Base-by-base conservation (phyloP, 1,140 invertebrate species). In the Euwallacea similis region DNA sequence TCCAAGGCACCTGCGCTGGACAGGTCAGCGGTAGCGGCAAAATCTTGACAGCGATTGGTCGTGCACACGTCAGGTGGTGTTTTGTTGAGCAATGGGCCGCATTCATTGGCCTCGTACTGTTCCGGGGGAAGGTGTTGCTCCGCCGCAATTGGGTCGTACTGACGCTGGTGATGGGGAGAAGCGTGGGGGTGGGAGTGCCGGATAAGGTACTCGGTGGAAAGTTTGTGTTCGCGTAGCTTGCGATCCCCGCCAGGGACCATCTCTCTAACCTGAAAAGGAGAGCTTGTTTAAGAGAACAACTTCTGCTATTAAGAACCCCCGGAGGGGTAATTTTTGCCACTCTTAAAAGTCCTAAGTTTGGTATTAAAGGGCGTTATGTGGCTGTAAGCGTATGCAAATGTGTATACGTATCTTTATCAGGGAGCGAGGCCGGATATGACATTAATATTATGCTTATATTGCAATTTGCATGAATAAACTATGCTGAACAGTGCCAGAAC, bases 181-280 rank as follows among this genome's bases (percentile, higher is more conserved):
- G 59, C 44, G 33, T 58, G 65, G 7, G 69, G 64, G 10, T 69
- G 70, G 4, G 75, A 63, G 58, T 79, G 80, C 11, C 76, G 73
- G 21, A 80, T 76, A 15, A 80, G 71, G 66, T 77, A 81, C 64
- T 82, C 81, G 54, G 66, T 75, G 42, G 77, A 77, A 15, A 80
- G 73, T 46, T 83, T 82, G 63, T 87, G 86, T 73, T 86, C 86
- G 9, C 85, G 81, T 16, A 87, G 78, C 76, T 87, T 87, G 50
- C 87, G 77, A 72, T 88, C 87, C 1, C 86, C 87, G 1, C 87
- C 87, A 0, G 87, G 87, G 9, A 89, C 87, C 84, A 88, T 88
- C 44, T 86, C 85, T 65, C 87, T 82, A 7, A 88, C 86, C 86
- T 83, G 76, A 44, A 73, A 75, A 56, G 21, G 21, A 63, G 55